A percentile compares a stretch with the other conserved stretches of the same genome.
Evolutionary conservation across 2,113 vertebrate species (phyloP).

Genomic region (Clupea harengus): DNA sequence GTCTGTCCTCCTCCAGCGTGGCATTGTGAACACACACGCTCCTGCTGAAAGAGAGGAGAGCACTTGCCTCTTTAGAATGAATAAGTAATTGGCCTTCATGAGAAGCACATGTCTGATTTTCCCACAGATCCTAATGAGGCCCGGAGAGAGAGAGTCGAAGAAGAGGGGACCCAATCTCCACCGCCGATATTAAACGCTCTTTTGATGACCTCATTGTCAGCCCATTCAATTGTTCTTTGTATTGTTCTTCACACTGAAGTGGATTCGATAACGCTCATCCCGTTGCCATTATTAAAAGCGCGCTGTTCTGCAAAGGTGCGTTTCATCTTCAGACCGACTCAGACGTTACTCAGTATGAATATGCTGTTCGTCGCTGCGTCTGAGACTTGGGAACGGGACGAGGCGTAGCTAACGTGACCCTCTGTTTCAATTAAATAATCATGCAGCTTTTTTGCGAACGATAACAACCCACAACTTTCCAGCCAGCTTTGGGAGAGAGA

Average conservation of each 20-base stretch:
- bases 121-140: neutral
- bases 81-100: neutral
- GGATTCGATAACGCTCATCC: neutral
- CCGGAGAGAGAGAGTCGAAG: neutral
- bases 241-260: neutral
- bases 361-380: neutral
- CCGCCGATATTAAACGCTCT: neutral
- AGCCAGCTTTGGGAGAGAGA: neutral
- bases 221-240: neutral
- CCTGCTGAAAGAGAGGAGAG: neutral
- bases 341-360: neutral
- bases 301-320: neutral
- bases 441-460: neutral
- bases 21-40: neutral
- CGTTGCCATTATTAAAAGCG: neutral
- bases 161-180: neutral
- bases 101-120: neutral
- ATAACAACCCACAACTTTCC: constrained; percentile 17
- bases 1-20: neutral
- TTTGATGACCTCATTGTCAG: neutral
- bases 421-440: constrained; percentile 2
- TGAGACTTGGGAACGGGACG: neutral
- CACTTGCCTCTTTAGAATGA: neutral
- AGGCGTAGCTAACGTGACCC: neutral
- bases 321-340: constrained; percentile 1